Conservation (phyloP, 1,140 invertebrate species). For the Apis florea region DNA sequence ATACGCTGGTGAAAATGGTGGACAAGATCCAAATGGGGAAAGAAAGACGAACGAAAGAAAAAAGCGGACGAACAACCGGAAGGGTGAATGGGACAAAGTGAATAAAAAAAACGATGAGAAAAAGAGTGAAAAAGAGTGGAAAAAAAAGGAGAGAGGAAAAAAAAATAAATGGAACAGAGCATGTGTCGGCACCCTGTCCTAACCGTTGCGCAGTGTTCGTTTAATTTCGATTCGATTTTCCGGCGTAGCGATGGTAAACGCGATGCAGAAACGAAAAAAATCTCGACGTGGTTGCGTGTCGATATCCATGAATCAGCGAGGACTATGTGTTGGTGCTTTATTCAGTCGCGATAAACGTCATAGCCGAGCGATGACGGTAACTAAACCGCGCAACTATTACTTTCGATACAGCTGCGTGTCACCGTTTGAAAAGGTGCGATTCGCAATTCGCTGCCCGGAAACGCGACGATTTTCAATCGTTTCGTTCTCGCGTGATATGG, state of each 20-base stretch:
- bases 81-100: neutral
- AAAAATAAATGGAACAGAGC: no score
- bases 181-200: neutral
- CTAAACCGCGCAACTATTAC: slow-evolving; percentile 43
- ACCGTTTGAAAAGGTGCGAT: slow-evolving; percentile 10
- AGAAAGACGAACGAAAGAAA: neutral
- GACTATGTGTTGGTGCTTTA: slow-evolving; percentile 34
- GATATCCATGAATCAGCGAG: slow-evolving; percentile 41
- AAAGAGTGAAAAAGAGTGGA: neutral
- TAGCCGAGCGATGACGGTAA: slow-evolving; percentile 19
- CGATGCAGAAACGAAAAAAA: slow-evolving; percentile 31
- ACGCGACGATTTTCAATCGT: slow-evolving; percentile 19
- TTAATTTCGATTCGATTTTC: slow-evolving; percentile 59
- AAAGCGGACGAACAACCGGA: neutral
- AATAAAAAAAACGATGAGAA: neutral
- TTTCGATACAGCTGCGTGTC: neutral
- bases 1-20: neutral
- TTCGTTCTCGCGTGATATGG: neutral
- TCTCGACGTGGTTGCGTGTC: slow-evolving; percentile 12
- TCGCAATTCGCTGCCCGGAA: slow-evolving; percentile 12
- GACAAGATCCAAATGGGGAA: neutral
- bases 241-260: slow-evolving; percentile 23
- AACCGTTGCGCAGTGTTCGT: slow-evolving; percentile 31
- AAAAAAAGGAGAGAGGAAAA: neutral
- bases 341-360: slow-evolving; percentile 54